A percentile compares a stretch with the other conserved stretches of the same genome.
Evolutionary conservation across 1,140 invertebrate genomes (phyloP).

Genomic region (Hyphantria cunea): DNA sequence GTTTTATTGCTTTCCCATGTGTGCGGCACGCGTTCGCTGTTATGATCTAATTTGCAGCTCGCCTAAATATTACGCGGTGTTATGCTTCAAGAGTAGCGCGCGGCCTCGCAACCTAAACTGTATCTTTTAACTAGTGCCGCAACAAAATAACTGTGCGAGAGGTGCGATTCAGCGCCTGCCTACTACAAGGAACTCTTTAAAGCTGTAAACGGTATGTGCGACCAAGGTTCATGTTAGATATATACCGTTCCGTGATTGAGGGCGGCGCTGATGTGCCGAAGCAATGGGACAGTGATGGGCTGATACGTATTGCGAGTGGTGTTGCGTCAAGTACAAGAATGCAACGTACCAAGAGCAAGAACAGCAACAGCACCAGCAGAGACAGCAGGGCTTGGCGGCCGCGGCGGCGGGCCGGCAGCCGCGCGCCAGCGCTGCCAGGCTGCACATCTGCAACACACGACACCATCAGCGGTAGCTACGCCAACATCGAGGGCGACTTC

Average conservation of each 20-base stretch:
- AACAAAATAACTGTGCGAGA: too few relatives aligned
- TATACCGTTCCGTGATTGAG: too few relatives aligned
- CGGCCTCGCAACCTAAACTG: too few relatives aligned
- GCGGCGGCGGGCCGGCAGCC: constrained; percentile 74
- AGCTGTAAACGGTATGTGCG: too few relatives aligned
- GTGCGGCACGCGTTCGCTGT: not conserved
- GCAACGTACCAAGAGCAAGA: constrained; percentile 76
- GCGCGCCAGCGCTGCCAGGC: constrained; percentile 79
- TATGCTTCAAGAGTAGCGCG: too few relatives aligned
- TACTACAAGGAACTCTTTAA: too few relatives aligned
- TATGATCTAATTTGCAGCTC: not conserved
- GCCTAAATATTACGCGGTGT: not conserved
- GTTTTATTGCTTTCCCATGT: not conserved
- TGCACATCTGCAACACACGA: constrained; percentile 75
- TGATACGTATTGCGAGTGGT: not conserved
- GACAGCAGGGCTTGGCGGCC: constrained; percentile 75
- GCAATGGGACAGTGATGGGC: too few relatives aligned
- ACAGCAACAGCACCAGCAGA: constrained; percentile 81
- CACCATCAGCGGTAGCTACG: not conserved
- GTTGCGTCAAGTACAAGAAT: not conserved
- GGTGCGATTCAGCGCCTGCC: too few relatives aligned
- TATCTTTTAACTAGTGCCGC: too few relatives aligned
- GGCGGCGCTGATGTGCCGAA: too few relatives aligned
- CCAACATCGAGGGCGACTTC: not conserved
- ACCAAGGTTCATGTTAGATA: too few relatives aligned